phyloP scores from a whole-genome alignment of 2,113 vertebrate genomes.

The Corythaixoides concolor region DNA sequence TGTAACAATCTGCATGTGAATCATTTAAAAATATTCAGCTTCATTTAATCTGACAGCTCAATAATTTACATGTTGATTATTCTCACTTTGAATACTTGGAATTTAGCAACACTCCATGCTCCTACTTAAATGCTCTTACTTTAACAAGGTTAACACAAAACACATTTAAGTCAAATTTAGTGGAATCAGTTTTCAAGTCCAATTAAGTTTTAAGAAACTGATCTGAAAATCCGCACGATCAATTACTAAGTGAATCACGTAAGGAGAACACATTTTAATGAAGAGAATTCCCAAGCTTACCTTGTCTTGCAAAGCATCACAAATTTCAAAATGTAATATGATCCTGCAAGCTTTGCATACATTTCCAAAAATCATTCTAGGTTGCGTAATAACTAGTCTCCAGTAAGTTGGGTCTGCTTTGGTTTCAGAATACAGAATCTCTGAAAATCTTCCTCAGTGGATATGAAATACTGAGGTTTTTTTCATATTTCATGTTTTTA shows the following conservation, averaged over 20 bases:
- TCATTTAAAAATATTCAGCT: slow-evolving; percentile 16
- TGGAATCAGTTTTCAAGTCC: not conserved
- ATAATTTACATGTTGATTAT: not conserved
- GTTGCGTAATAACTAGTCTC: not conserved
- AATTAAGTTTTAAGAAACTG: not conserved
- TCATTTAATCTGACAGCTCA: slow-evolving; percentile 16
- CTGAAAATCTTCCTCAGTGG: not conserved
- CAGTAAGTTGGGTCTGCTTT: not conserved
- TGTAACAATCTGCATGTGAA: not conserved
- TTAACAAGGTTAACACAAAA: not conserved
- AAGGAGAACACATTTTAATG: not conserved
- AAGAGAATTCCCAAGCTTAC: not conserved
- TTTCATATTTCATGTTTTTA: not conserved
- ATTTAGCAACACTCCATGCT: not conserved
- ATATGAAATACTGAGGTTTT: not conserved
- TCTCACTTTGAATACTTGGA: not conserved
- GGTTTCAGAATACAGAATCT: not conserved
- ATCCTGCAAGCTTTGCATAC: not conserved
- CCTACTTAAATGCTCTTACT: not conserved
- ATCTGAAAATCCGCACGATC: not conserved
- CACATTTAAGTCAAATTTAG: not conserved
- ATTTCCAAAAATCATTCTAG: not conserved
- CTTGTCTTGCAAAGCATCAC: not conserved
- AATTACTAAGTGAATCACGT: not conserved
- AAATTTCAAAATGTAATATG: not conserved